Conservation (phyloP, 2,113 vertebrate species). For the Alligator mississippiensis region DNA sequence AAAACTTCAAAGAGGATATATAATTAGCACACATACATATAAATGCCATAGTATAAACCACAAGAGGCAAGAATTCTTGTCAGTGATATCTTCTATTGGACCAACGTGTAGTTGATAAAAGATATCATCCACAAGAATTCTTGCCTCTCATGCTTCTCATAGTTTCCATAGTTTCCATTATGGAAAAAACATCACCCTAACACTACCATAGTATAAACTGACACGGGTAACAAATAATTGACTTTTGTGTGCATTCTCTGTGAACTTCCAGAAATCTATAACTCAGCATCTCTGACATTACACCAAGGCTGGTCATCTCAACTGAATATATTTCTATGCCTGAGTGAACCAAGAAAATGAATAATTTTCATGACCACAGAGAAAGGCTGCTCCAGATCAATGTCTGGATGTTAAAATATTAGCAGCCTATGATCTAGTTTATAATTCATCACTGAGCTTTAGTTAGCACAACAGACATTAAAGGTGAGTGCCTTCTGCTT, state of each 20-base stretch:
- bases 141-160: no score
- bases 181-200: no score
- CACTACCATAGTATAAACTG: neutral
- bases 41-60: neutral
- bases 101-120: no score
- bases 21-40: constrained; percentile 16
- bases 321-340: constrained; percentile 12
- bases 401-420: constrained; percentile 49
- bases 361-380: constrained; percentile 39
- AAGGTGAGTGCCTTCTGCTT: neutral
- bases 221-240: constrained; percentile 23
- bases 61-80: no score
- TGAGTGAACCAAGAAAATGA: constrained; percentile 39
- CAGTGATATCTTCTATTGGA: no score
- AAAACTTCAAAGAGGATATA: neutral
- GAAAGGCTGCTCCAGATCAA: constrained; percentile 48
- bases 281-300: constrained; percentile 16
- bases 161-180: no score
- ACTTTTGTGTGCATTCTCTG: neutral
- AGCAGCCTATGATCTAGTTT: constrained; percentile 44
- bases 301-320: neutral
- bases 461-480: constrained; percentile 35
- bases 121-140: no score
- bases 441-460: constrained; percentile 49
- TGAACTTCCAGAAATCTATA: constrained; percentile 24